Percentiles rank a stretch among this genome's conserved stretches.
Conservation (phyloP, 37 sponge, comb jelly and placozoan species). For the Diacarnus erythraeanus region DNA sequence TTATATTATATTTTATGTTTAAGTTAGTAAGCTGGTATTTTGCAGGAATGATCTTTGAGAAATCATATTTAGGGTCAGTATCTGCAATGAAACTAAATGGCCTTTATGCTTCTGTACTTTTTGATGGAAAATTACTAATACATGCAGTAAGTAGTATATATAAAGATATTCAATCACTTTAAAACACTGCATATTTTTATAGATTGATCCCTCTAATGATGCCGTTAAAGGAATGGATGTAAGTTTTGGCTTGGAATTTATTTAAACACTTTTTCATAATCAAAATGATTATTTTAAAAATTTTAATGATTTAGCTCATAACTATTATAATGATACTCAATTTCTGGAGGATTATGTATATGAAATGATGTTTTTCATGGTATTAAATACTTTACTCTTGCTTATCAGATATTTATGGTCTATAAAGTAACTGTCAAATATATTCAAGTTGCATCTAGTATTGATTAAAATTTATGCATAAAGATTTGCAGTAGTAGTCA, state of each 20-base stretch:
- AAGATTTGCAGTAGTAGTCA: not conserved
- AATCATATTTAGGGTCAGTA: constrained; percentile 83
- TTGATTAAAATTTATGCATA: not conserved
- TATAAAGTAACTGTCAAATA: not conserved
- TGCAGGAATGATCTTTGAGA: constrained; percentile 57
- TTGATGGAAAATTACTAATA: constrained; percentile 80
- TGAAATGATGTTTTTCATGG: not conserved
- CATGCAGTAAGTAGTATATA: constrained; percentile 58
- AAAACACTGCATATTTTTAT: not conserved
- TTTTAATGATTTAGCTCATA: not conserved
- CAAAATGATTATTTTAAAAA: not conserved
- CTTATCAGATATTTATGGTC: not conserved
- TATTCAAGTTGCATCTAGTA: not conserved
- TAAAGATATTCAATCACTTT: not conserved
- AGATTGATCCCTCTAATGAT: constrained; percentile 24
- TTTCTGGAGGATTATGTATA: not conserved
- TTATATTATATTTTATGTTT: not conserved
- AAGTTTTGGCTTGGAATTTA: not conserved
- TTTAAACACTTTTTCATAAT: not conserved
- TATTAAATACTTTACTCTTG: not conserved
- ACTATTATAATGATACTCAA: not conserved
- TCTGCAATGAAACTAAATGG: constrained; percentile 64
- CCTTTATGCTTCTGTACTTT: constrained; percentile 85
- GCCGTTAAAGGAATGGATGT: constrained; percentile 6
- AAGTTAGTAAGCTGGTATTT: not conserved